Percentiles rank a stretch among this genome's conserved stretches.
These are phyloP conservation scores for Charina bottae DNA, from an alignment of 2,113 vertebrate species.

Conservation along the genomic window DNA sequence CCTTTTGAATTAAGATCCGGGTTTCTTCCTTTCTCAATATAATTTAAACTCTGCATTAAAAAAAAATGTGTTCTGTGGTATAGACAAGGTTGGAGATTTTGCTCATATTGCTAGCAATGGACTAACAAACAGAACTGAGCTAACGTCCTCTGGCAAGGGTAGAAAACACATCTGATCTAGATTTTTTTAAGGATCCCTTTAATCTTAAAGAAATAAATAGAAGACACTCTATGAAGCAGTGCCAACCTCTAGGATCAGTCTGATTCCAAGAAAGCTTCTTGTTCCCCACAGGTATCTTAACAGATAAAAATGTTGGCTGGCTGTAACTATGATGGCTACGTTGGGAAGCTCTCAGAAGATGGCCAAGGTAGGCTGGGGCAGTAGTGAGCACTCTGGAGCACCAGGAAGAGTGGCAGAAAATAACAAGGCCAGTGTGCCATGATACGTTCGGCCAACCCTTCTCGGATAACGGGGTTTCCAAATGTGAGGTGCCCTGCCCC, in stretches of 20 bases:
- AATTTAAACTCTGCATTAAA: neutral
- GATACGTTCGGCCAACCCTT: neutral
- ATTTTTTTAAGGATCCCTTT: too few relatives aligned
- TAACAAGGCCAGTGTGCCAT: neutral
- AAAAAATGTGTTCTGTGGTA: neutral
- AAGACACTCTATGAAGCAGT: too few relatives aligned
- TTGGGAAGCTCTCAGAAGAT: neutral
- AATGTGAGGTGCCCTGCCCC: neutral
- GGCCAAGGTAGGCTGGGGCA: neutral
- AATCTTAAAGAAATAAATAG: too few relatives aligned
- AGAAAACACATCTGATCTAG: too few relatives aligned
- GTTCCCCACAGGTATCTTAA: neutral
- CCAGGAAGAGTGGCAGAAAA: neutral
- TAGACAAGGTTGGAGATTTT: neutral
- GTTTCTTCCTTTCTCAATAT: neutral
- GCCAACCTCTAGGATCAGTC: neutral
- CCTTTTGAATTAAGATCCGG: neutral
- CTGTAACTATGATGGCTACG: neutral
- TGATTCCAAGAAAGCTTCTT: neutral
- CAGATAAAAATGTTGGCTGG: neutral
- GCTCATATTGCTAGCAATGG: neutral
- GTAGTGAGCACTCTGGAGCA: neutral
- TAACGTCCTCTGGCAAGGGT: neutral
- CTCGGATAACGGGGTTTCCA: neutral
- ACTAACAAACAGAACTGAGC: neutral